phyloP scores from a whole-genome alignment of 1,140 invertebrate species.

The Coptotermes formosanus region DNA sequence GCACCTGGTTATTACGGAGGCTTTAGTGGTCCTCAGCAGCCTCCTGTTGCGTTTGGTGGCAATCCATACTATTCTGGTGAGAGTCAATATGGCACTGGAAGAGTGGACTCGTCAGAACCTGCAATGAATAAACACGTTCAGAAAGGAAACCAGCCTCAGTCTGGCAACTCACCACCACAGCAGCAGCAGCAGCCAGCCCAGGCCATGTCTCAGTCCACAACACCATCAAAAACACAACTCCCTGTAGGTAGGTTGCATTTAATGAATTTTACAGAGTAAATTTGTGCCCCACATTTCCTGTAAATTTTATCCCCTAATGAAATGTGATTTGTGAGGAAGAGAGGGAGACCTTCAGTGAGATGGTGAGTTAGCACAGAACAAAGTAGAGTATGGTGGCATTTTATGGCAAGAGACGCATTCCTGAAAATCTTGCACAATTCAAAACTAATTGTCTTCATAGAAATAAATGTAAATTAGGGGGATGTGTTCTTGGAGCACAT shows the following conservation, averaged over 20 bases:
- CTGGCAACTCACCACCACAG: conserved; percentile 41
- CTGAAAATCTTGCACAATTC: too few relatives aligned
- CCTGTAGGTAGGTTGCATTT: background rate
- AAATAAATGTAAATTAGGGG: too few relatives aligned
- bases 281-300: too few relatives aligned
- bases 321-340: too few relatives aligned
- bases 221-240: conserved; percentile 40
- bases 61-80: conserved; percentile 21
- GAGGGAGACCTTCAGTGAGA: too few relatives aligned
- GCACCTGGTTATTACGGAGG: conserved; percentile 22
- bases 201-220: conserved; percentile 38
- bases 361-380: too few relatives aligned
- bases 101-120: conserved; percentile 21
- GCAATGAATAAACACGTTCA: conserved; percentile 41
- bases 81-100: background rate
- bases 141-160: conserved; percentile 41
- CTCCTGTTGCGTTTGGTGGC: background rate
- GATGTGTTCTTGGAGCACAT: too few relatives aligned
- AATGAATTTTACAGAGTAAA: too few relatives aligned
- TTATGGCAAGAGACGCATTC: too few relatives aligned
- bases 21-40: conserved; percentile 1
- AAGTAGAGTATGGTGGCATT: too few relatives aligned
- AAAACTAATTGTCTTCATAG: too few relatives aligned
- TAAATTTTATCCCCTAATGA: too few relatives aligned
- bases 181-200: conserved; percentile 39